These are phyloP conservation scores for Temnothorax rugatulus DNA, from an alignment of 2,888 invertebrate species.

Conservation along the genomic window DNA sequence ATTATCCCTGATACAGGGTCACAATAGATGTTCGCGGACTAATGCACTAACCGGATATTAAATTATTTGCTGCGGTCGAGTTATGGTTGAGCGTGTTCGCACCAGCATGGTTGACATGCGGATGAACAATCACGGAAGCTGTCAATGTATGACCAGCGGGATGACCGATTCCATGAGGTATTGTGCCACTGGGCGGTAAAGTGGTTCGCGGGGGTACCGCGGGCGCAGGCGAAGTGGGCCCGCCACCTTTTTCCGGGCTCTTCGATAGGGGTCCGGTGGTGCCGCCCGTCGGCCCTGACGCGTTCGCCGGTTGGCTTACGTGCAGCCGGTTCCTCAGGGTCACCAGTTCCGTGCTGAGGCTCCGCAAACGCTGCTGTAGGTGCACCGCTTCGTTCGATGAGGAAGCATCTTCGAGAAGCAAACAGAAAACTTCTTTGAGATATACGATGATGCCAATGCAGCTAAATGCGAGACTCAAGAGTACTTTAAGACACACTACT, in stretches of 20 bases:
- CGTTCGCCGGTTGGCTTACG: slow-evolving; percentile 88
- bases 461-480: not conserved
- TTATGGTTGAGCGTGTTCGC: slow-evolving; percentile 81
- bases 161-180: slow-evolving; percentile 80
- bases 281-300: slow-evolving; percentile 79
- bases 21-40: not conserved
- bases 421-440: slow-evolving; percentile 28
- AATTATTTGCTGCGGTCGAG: slow-evolving; percentile 79
- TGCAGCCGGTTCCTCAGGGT: slow-evolving; percentile 96
- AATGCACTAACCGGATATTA: slow-evolving; percentile 82
- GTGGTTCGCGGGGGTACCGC: slow-evolving; percentile 84
- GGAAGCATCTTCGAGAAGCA: slow-evolving; percentile 92
- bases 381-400: slow-evolving; percentile 98
- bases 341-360: slow-evolving; percentile 96
- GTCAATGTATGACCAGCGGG: slow-evolving; percentile 83
- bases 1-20: not conserved
- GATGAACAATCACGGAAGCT: slow-evolving; percentile 84
- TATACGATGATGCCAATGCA: not conserved
- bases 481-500: not conserved
- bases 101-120: slow-evolving; percentile 82
- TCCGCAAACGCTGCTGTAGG: slow-evolving; percentile 95
- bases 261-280: slow-evolving; percentile 75
- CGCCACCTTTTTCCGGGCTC: slow-evolving; percentile 76
- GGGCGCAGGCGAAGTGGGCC: slow-evolving; percentile 80
- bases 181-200: slow-evolving; percentile 74